Conservation (phyloP, 2,797 vertebrate genomes). For the Lagocephalus sceleratus region DNA sequence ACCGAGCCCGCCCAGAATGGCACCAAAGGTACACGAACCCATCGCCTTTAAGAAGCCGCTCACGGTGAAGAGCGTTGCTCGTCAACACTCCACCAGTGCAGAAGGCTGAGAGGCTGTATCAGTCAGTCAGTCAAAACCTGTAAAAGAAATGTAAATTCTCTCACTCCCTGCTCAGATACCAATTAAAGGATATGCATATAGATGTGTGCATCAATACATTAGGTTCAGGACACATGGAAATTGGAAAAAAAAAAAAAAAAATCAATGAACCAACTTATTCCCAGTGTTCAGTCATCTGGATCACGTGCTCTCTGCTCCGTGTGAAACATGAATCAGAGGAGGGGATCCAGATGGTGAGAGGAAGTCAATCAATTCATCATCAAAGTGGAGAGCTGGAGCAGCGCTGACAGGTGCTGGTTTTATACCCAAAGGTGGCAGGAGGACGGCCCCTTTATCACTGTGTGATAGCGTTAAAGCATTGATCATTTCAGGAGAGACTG, state of each 20-base stretch:
- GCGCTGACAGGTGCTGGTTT: conserved; percentile 3
- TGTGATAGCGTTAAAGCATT: conserved; percentile 13
- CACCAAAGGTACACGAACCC: conserved; percentile 83
- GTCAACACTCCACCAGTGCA: neutral
- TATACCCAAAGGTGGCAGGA: conserved; percentile 32
- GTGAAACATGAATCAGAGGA: conserved; percentile 9
- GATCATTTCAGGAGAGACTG: conserved; percentile 3
- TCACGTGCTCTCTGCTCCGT: conserved; percentile 15
- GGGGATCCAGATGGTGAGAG: conserved; percentile 25
- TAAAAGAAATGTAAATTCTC: neutral
- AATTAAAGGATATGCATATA: too few species aligned
- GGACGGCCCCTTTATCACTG: neutral
- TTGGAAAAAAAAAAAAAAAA: conserved; percentile 45
- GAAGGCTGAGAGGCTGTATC: too few species aligned
- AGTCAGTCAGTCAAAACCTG: too few species aligned
- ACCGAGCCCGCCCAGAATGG: conserved; percentile 83
- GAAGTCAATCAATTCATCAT: conserved; percentile 38
- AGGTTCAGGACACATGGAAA: conserved; percentile 27
- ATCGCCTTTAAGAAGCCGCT: neutral
- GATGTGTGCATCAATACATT: conserved; percentile 23
- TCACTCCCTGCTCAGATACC: too few species aligned
- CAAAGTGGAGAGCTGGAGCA: conserved; percentile 3
- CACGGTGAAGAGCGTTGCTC: neutral
- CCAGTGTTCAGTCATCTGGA: conserved; percentile 24
- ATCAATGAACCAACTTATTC: conserved; percentile 41